Evolutionary conservation across 2,113 vertebrate species (phyloP), one percentile per base, ranked within the genome.

Genomic region (Thunnus thynnus): DNA sequence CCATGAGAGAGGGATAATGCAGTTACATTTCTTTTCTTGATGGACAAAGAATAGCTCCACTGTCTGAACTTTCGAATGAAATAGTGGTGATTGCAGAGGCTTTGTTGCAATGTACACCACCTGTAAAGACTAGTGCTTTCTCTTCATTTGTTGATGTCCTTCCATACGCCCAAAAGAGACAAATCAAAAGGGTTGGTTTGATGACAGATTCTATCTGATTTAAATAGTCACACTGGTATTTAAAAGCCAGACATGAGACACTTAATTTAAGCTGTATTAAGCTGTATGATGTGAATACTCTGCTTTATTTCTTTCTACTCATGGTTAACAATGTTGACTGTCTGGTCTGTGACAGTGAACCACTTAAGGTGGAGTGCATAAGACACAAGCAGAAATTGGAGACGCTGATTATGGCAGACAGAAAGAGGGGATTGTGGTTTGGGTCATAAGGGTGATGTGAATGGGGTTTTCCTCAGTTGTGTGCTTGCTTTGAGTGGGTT

Each of bases 401-500:
- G 55, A 68, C 16, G 0, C 27, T 52, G 41, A 72, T 68, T 72
- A 52, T 50, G 17, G 55, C 54, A 71, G 48, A 78, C 56, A 82
- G 46, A 62, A 32, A 75, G 76, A 66, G 18, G 17, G 65, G 30
- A 60, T 70, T 78, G 70, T 46, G 77, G 51, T 56, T 47, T 57
- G 30, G 75, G 64, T 69, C 70, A 72, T 46, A 20, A 25, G 8
- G 58, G 57, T 30, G 72, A 73, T 46, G 56, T 51, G 62, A 84
- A 64, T 13, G 13, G 41, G 73, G 55, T 61, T 88, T 76, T 72
- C 72, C 66, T 78, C 16, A 46, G 78, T 48, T 58, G 62, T 76
- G 73, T 36, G 20, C 64, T 75, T 41, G 11, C 79, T 75, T 57
- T 72, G 18, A 78, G 61, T 69, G 75, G 71, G 13, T 89, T 85